These are phyloP conservation scores for Zoanthus sansibaricus DNA, from an alignment of 92 coral and sea anemone species.

Conservation along the genomic window DNA sequence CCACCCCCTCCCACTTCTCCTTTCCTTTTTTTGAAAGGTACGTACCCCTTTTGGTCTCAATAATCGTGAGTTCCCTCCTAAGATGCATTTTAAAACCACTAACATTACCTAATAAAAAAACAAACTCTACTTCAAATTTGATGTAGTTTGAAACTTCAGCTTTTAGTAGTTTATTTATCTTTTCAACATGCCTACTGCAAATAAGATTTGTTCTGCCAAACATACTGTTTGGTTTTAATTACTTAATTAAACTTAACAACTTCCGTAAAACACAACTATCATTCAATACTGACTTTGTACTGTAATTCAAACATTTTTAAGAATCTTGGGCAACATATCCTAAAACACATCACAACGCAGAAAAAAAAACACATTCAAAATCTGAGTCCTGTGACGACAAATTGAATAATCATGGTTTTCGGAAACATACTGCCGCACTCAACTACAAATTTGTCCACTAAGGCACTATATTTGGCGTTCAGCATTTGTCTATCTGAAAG, in stretches of 20 bases:
- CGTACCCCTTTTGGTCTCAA: no score
- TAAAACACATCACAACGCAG: background rate
- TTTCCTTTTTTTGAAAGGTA: no score
- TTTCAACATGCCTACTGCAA: background rate
- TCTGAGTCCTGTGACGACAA: background rate
- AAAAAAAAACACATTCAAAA: background rate
- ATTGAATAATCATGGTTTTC: background rate
- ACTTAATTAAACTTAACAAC: background rate
- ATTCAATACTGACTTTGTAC: no score
- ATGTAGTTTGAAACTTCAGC: background rate
- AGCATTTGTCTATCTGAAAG: constrained; percentile 9
- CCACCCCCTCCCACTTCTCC: no score
- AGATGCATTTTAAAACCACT: no score
- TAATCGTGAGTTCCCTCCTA: no score
- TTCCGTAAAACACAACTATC: no score
- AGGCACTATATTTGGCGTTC: constrained; percentile 29
- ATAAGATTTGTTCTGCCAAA: background rate
- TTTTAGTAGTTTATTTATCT: background rate
- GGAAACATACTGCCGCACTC: background rate
- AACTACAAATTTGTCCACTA: background rate
- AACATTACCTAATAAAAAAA: no score
- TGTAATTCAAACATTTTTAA: background rate
- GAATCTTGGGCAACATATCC: background rate
- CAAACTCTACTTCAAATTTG: background rate
- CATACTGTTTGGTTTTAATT: background rate